phyloP scores from a whole-genome alignment of 2,113 vertebrate species.

The Ondatra zibethicus region DNA sequence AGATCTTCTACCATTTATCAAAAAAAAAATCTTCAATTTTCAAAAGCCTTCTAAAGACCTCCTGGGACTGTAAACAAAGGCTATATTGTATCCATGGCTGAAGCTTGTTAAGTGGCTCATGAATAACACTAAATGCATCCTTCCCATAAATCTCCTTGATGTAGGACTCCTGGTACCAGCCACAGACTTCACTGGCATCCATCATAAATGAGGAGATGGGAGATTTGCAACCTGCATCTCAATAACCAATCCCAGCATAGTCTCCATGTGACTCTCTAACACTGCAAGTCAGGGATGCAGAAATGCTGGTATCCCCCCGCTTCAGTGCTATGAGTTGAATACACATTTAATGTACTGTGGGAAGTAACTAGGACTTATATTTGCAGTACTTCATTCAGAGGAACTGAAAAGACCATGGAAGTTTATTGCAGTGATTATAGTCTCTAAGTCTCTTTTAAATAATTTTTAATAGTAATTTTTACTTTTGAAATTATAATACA shows the following conservation, averaged over 20 bases:
- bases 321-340: background rate
- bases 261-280: background rate
- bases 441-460: background rate
- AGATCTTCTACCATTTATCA: conserved; percentile 82
- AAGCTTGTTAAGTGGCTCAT: conserved; percentile 69
- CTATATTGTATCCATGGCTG: conserved; percentile 76
- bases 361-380: conserved; percentile 1
- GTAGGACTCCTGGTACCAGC: conserved; percentile 61
- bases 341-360: conserved; percentile 28
- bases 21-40: conserved; percentile 75
- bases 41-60: conserved; percentile 77
- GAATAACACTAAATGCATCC: conserved; percentile 76
- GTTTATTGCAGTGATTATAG: background rate
- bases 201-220: conserved; percentile 69
- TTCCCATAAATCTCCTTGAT: conserved; percentile 74
- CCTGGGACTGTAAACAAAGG: conserved; percentile 79
- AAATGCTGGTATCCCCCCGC: background rate
- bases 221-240: conserved; percentile 58
- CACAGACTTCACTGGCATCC: conserved; percentile 67
- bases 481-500: background rate
- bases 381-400: conserved; percentile 19
- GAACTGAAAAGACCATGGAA: conserved; percentile 2
- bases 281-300: background rate
- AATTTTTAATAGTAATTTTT: background rate
- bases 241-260: conserved; percentile 35